phyloP scores from a whole-genome alignment of 2,113 vertebrate species.

The Eretmochelys imbricata region DNA sequence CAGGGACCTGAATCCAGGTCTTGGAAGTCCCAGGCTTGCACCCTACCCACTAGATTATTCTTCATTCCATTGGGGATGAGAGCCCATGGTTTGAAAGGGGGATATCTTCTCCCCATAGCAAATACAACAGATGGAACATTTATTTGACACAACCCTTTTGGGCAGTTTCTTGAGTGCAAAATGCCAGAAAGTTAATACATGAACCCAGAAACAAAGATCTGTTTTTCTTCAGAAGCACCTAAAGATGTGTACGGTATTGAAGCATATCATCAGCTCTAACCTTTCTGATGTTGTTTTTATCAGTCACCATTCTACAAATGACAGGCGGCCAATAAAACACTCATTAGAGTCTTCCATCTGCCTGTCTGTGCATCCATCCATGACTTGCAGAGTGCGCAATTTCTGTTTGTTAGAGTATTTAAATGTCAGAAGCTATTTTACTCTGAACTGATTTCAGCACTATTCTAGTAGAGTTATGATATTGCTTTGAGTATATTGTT shows the following conservation, averaged over 20 bases:
- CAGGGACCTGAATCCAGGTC: not conserved
- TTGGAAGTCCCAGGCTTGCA: rapidly evolving
- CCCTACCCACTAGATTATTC: not conserved
- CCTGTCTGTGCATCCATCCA: not conserved
- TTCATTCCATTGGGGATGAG: not conserved
- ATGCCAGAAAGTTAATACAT: not conserved
- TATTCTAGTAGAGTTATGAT: not conserved
- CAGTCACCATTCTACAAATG: not conserved
- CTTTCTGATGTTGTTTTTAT: not conserved
- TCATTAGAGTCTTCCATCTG: conserved; percentile 34
- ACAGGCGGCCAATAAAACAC: not conserved
- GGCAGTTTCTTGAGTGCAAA: not conserved
- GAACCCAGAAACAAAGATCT: not conserved
- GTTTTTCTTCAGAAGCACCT: not conserved
- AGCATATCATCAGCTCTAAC: not conserved
- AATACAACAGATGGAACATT: not conserved
- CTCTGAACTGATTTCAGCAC: not conserved
- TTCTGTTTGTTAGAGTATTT: conserved; percentile 20
- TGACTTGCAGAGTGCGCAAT: conserved; percentile 9
- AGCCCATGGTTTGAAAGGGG: too few species aligned
- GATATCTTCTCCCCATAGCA: not conserved
- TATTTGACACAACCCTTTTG: not conserved
- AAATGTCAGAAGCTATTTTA: conserved; percentile 5
- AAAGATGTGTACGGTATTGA: not conserved
- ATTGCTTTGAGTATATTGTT: not conserved